Evolutionary conservation across 1,140 invertebrate species (phyloP).

Genomic region (Drosophila kurseongensis): DNA sequence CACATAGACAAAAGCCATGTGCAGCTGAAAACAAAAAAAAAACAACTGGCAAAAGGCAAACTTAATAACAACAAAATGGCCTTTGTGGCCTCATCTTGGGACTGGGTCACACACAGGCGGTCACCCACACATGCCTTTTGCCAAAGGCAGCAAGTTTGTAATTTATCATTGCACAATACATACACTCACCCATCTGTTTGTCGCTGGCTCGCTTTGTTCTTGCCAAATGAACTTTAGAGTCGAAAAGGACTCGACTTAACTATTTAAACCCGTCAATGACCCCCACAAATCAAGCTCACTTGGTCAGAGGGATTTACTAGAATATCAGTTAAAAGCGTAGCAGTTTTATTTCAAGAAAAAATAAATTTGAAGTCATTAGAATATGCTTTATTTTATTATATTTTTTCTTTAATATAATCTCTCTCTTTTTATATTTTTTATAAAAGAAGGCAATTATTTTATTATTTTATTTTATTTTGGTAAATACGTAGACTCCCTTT

Average conservation of each 20-base stretch:
- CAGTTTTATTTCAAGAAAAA: not conserved
- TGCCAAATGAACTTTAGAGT: constrained; percentile 73
- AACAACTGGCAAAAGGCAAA: constrained; percentile 71
- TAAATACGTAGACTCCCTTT: no score
- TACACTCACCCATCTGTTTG: constrained; percentile 32
- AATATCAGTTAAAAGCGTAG: constrained; percentile 1
- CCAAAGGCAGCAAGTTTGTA: constrained; percentile 79
- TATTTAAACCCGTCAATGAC: constrained; percentile 62
- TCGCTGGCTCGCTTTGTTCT: constrained; percentile 49
- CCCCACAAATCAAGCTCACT: constrained; percentile 30
- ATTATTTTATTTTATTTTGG: no score
- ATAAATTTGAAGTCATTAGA: no score
- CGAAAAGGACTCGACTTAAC: constrained; percentile 50
- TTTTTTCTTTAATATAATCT: no score
- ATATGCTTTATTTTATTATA: no score
- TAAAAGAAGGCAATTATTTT: no score
- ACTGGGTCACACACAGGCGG: constrained; percentile 46
- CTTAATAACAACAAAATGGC: constrained; percentile 82
- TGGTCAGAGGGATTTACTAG: constrained; percentile 16
- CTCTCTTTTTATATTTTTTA: no score
- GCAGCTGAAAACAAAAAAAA: constrained; percentile 45
- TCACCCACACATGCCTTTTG: constrained; percentile 38
- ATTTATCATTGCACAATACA: constrained; percentile 79
- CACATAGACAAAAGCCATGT: constrained; percentile 45
- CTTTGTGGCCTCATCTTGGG: constrained; percentile 63